These are phyloP conservation scores for Melinaea menophilus DNA, from an alignment of 2,888 invertebrate genomes.

Conservation along the genomic window DNA sequence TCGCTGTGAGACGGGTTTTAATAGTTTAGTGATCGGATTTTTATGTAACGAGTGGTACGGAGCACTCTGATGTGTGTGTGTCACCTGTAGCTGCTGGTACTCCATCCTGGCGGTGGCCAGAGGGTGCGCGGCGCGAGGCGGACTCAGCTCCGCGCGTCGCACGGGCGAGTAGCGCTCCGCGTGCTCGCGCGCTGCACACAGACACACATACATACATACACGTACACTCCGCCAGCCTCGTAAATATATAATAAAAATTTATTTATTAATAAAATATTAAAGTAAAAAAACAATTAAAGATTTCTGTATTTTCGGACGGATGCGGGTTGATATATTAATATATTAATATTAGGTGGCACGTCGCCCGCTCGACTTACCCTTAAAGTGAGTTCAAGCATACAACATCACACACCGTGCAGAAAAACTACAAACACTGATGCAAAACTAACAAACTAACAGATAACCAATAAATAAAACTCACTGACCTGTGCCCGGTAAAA, in stretches of 20 bases:
- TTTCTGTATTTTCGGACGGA: too few species aligned
- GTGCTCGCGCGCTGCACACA: conserved; percentile 75
- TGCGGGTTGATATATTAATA: too few species aligned
- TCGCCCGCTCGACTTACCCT: background rate
- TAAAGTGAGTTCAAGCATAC: too few species aligned
- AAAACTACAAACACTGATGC: conserved; percentile 6
- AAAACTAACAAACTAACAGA: background rate
- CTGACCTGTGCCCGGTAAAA: too few species aligned
- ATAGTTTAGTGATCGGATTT: too few species aligned
- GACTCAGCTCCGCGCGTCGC: conserved; percentile 89
- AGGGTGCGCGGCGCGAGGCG: conserved; percentile 65
- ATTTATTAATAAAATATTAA: too few species aligned
- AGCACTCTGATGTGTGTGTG: background rate
- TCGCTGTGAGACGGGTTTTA: too few species aligned
- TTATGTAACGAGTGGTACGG: too few species aligned
- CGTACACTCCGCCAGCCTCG: conserved; percentile 10
- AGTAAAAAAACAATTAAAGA: too few species aligned
- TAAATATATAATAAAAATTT: too few species aligned
- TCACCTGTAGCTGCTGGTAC: conserved; percentile 85
- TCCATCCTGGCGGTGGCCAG: conserved; percentile 84
- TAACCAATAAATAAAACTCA: too few species aligned
- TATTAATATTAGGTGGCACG: too few species aligned
- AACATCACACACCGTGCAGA: conserved; percentile 8
- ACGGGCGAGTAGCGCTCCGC: conserved; percentile 93
- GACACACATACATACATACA: conserved; percentile 11